These are phyloP conservation scores for Tichodroma muraria DNA, from an alignment of 2,113 vertebrate species.

Conservation along the genomic window DNA sequence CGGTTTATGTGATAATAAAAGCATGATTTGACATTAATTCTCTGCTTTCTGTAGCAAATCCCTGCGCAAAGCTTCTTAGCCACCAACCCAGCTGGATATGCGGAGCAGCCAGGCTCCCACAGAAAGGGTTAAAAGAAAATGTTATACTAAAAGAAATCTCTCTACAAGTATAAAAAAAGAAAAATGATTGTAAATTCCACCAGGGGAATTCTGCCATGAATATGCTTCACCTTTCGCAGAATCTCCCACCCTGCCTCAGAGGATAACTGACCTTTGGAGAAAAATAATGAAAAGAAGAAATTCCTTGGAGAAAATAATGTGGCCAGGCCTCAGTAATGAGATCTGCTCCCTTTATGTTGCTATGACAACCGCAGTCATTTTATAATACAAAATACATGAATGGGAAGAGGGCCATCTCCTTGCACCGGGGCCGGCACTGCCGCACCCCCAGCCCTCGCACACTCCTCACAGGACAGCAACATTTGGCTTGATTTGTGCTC, in stretches of 20 bases:
- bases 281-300: constrained; percentile 89
- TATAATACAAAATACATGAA: constrained; percentile 84
- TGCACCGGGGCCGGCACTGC: background rate
- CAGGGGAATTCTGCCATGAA: constrained; percentile 83
- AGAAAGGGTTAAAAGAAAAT: constrained; percentile 74
- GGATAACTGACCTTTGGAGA: constrained; percentile 97
- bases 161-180: constrained; percentile 74
- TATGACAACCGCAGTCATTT: constrained; percentile 78
- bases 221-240: constrained; percentile 89
- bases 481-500: background rate
- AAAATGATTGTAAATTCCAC: constrained; percentile 89
- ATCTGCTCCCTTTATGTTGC: constrained; percentile 82
- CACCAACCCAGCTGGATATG: background rate
- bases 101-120: background rate
- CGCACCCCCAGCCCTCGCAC: constrained; percentile 32
- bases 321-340: constrained; percentile 84
- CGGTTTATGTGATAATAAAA: background rate
- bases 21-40: constrained; percentile 8
- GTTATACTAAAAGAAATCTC: constrained; percentile 64
- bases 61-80: background rate
- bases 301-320: constrained; percentile 87
- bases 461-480: constrained; percentile 23
- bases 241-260: constrained; percentile 88
- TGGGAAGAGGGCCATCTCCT: constrained; percentile 66
- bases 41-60: background rate